These are phyloP conservation scores for Ciconia nigra DNA, from an alignment of 2,797 vertebrate genomes.

Conservation along the genomic window DNA sequence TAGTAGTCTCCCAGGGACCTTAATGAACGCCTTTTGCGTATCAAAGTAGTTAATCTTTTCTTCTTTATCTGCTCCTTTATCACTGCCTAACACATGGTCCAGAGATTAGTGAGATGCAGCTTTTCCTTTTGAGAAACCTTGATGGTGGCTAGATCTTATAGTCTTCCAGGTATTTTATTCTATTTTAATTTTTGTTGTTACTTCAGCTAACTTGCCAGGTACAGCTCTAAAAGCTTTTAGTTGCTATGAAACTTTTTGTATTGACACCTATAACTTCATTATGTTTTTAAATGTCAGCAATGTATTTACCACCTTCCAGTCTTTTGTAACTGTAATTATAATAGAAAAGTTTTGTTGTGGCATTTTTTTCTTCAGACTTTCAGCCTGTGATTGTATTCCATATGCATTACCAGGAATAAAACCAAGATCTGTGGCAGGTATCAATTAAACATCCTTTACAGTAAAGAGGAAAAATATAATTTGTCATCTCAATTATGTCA, in stretches of 20 bases:
- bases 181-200: not conserved
- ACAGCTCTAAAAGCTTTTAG: not conserved
- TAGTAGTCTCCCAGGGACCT: not conserved
- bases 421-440: not conserved
- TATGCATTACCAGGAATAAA: not conserved
- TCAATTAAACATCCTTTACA: not conserved
- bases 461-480: not conserved
- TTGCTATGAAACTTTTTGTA: not conserved
- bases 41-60: not conserved
- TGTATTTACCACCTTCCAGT: not conserved
- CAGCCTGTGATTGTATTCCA: not conserved
- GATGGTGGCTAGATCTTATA: not conserved
- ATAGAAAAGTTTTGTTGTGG: not conserved
- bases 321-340: not conserved
- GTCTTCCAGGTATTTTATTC: not conserved
- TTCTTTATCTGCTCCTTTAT: not conserved
- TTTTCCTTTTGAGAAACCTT: not conserved
- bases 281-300: not conserved
- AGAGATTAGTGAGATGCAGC: not conserved
- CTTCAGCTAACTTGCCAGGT: not conserved
- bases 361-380: not conserved
- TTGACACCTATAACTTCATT: not conserved
- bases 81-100: not conserved
- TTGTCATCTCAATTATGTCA: not conserved
- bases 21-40: not conserved